Percentiles rank a stretch among this genome's conserved stretches.
phyloP scores from a whole-genome alignment of 2,888 invertebrate species.

The Agrochola lota region DNA sequence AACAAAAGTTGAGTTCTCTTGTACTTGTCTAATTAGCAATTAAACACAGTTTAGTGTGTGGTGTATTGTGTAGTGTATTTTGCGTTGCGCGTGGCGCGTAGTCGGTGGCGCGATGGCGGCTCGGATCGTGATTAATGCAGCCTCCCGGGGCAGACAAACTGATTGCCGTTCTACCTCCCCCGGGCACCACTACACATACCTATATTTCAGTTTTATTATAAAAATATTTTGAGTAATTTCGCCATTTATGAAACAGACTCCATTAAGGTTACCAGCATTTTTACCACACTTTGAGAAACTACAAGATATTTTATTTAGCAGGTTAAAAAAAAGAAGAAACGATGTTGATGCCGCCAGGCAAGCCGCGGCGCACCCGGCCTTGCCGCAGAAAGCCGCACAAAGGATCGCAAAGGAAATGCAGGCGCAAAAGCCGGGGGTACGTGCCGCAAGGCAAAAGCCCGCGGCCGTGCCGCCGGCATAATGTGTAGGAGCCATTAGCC shows the following conservation, averaged over 20 bases:
- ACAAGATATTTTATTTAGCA: neutral
- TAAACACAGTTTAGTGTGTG: slow-evolving; percentile 64
- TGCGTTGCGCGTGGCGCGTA: slow-evolving; percentile 61
- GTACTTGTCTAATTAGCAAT: slow-evolving; percentile 59
- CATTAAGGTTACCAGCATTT: neutral
- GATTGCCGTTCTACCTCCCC: slow-evolving; percentile 78
- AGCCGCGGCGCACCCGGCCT: too few relatives aligned
- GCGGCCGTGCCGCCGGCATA: too few relatives aligned
- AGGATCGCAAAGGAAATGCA: too few relatives aligned
- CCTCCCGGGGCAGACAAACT: slow-evolving; percentile 79
- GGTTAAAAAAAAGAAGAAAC: neutral
- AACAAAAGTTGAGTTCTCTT: slow-evolving; percentile 5
- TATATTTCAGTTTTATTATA: slow-evolving; percentile 63
- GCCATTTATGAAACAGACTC: slow-evolving; percentile 31
- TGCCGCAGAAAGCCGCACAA: too few relatives aligned
- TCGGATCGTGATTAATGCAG: slow-evolving; percentile 80
- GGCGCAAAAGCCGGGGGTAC: too few relatives aligned
- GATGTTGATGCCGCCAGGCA: neutral
- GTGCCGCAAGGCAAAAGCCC: too few relatives aligned
- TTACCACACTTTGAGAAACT: neutral
- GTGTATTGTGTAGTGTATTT: slow-evolving; percentile 54
- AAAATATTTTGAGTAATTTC: slow-evolving; percentile 56
- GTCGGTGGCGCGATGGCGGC: slow-evolving; percentile 57
- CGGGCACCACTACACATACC: slow-evolving; percentile 66
- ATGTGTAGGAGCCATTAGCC: too few relatives aligned